Evolutionary conservation across 1,140 invertebrate genomes (phyloP), one percentile per base, ranked within the genome.

Genomic region (Akabosia matsudoensis): DNA sequence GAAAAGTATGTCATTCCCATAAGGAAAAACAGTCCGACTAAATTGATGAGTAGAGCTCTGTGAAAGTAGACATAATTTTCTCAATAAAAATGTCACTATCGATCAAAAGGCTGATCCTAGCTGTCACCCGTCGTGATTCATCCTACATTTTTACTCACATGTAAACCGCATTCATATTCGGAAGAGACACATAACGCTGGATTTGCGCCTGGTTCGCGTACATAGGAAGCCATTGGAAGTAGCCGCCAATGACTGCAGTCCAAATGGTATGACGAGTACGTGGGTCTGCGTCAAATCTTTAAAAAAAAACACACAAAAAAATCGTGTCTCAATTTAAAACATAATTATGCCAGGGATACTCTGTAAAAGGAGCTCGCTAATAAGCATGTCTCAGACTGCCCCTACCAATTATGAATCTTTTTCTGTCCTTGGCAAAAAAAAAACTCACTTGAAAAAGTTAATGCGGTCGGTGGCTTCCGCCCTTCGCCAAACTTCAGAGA

Each of bases 271-370:
- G 78, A 33, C 80, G 26, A 2, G 74, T 75, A 28, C 80, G 10
- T 0, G 87, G 88, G 79, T 89, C 85, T 3, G 84, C 80, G 79
- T 85, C 82, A 75, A 78, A 64, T 73, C 73, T 26, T 76, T 78
- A 34, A 22, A 4, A 33, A 28, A 24, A 18, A 28, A 70, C 28
- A 16, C 61, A 22, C 7, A 26, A 22, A 13, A 7, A n/a, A n/a
- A n/a, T 7, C 30, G 37, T 7, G 37, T 45, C 18, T 45, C 37
- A 45, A 10, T 45, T 45, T 45, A 24, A 30, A 75, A 70, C 26
- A 33, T 31, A 34, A n/a, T 24, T 16, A 75, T 22, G n/a, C n/a
- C n/a, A n/a, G n/a, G n/a, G n/a, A n/a, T n/a, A n/a, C 10, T 33
- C n/a, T 14, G 28, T 67, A 67, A 7, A 14, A 24, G n/a, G n/a